A percentile compares a stretch with the other conserved stretches of the same genome.
Conservation (phyloP, 2,888 invertebrate genomes). For the Eudasyphora cyanicolor region DNA sequence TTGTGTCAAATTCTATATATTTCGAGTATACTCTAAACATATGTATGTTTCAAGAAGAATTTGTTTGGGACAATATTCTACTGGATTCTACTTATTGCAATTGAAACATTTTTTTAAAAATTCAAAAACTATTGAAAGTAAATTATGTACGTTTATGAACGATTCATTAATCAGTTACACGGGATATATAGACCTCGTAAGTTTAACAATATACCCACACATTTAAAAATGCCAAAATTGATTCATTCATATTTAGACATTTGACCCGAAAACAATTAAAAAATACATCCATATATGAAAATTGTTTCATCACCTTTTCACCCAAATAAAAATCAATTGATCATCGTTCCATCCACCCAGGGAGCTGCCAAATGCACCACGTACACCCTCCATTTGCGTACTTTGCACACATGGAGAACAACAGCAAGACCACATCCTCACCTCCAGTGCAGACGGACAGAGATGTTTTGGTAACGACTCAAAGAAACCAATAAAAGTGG, state of each 20-base stretch:
- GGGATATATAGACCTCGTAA: too few relatives aligned
- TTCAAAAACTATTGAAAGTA: too few relatives aligned
- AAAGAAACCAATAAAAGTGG: conserved; percentile 35
- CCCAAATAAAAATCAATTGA: conserved; percentile 2
- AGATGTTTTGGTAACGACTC: background rate
- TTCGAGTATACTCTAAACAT: too few relatives aligned
- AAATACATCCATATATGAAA: conserved; percentile 46
- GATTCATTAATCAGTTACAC: too few relatives aligned
- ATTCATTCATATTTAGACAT: conserved; percentile 41
- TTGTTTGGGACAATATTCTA: too few relatives aligned
- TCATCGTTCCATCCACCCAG: background rate
- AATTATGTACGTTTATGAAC: too few relatives aligned
- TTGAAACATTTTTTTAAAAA: too few relatives aligned
- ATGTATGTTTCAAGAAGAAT: too few relatives aligned
- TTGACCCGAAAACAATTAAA: conserved; percentile 57
- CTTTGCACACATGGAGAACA: background rate
- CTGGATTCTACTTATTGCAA: too few relatives aligned
- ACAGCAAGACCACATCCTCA: background rate
- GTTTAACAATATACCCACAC: conserved; percentile 39
- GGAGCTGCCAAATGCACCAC: background rate
- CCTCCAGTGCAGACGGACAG: background rate
- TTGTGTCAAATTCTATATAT: too few relatives aligned
- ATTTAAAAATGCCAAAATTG: background rate
- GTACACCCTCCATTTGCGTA: background rate
- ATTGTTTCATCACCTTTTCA: conserved; percentile 43